Percentiles rank a stretch among this genome's conserved stretches.
Evolutionary conservation across 2,888 invertebrate species (phyloP).

Genomic region (Diplazon laetatorius): DNA sequence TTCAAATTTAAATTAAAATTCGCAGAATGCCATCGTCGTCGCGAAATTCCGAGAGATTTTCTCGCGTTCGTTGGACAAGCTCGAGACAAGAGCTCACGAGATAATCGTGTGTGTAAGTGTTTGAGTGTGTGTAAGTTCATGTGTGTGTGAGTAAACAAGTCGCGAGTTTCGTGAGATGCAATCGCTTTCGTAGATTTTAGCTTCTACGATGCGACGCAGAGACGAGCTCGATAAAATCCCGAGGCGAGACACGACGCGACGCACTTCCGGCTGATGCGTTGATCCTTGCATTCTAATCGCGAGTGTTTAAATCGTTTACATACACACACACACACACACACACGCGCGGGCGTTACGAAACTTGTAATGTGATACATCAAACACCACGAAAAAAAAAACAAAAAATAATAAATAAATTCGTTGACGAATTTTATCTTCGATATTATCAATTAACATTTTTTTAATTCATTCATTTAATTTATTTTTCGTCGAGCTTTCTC

Average conservation of each 20-base stretch:
- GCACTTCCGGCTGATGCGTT: conserved; percentile 77
- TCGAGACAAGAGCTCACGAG: too few relatives aligned
- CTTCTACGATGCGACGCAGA: conserved; percentile 47
- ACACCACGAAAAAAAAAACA: too few relatives aligned
- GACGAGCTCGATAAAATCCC: conserved; percentile 49
- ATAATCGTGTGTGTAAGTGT: too few relatives aligned
- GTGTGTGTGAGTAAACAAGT: conserved; percentile 50
- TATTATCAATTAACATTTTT: too few relatives aligned
- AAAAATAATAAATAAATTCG: too few relatives aligned
- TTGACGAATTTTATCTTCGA: conserved; percentile 36
- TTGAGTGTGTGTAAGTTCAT: too few relatives aligned
- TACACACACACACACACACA: too few relatives aligned
- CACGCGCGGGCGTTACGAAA: conserved; percentile 48
- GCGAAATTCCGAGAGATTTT: conserved; percentile 24
- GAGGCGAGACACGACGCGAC: conserved; percentile 70
- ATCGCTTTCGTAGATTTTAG: conserved; percentile 56
- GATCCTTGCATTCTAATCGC: conserved; percentile 76
- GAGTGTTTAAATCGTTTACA: conserved; percentile 29
- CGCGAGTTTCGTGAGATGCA: conserved; percentile 51
- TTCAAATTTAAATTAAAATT: conserved; percentile 2
- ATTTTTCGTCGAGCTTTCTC: too few relatives aligned
- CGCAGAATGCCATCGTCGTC: conserved; percentile 9
- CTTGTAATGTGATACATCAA: conserved; percentile 42
- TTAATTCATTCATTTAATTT: too few relatives aligned
- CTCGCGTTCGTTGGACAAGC: conserved; percentile 12